A percentile compares a stretch with the other conserved stretches of the same genome.
These are phyloP conservation scores for Pangasius krempfi DNA, from an alignment of 2,797 vertebrate species.

Conservation along the genomic window DNA sequence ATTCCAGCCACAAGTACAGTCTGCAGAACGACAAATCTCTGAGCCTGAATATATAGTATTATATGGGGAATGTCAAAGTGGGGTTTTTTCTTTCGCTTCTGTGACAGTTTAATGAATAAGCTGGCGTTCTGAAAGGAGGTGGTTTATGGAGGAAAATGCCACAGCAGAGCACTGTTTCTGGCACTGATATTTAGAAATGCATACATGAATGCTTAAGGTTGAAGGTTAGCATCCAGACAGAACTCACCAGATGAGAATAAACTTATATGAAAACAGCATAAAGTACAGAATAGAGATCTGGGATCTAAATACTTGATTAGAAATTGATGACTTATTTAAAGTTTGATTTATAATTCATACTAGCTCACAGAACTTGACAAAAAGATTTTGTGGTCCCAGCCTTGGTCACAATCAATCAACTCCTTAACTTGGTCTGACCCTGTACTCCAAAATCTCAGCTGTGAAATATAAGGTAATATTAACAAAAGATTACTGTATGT, in stretches of 20 bases:
- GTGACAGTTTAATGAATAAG: constrained; percentile 2
- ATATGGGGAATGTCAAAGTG: neutral
- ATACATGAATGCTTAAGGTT: neutral
- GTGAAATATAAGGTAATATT: neutral
- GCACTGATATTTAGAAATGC: neutral
- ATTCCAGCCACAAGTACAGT: neutral
- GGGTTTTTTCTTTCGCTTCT: neutral
- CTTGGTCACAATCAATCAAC: neutral
- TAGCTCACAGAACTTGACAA: neutral
- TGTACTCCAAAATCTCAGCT: neutral
- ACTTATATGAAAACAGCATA: neutral
- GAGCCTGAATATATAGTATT: neutral
- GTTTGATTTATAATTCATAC: neutral
- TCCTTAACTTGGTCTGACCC: neutral
- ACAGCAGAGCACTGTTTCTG: neutral
- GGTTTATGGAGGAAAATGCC: neutral
- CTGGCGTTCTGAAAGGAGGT: neutral
- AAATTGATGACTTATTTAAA: neutral
- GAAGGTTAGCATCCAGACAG: neutral
- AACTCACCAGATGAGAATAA: neutral
- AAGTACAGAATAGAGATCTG: neutral
- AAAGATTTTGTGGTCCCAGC: neutral
- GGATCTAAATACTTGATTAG: neutral
- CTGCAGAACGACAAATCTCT: neutral
- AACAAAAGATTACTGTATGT: neutral